phyloP scores from a whole-genome alignment of 2,797 vertebrate genomes.

The Glossophaga mutica region DNA sequence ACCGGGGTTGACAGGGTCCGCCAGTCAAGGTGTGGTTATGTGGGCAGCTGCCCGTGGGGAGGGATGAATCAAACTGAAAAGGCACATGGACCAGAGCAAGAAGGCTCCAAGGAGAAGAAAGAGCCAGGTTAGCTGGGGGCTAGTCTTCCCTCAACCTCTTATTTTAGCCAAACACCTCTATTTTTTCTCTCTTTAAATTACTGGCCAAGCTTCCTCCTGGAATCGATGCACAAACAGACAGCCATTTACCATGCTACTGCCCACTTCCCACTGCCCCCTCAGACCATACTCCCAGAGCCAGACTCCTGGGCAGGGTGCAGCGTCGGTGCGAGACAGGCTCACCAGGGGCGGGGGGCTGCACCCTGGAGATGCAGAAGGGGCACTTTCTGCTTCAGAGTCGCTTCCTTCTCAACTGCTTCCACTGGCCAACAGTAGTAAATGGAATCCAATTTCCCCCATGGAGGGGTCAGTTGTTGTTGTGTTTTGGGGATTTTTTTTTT shows the following conservation, averaged over 20 bases:
- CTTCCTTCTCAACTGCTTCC: slow-evolving; percentile 37
- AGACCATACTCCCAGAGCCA: slow-evolving; percentile 14
- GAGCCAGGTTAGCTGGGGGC: neutral
- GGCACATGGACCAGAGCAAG: neutral
- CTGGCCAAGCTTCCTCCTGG: slow-evolving; percentile 66
- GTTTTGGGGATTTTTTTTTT: neutral
- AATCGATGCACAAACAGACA: slow-evolving; percentile 56
- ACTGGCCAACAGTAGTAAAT: slow-evolving; percentile 58
- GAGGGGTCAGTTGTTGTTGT: slow-evolving; percentile 71
- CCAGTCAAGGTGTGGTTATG: neutral
- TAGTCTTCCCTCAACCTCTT: neutral
- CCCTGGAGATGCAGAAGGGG: neutral
- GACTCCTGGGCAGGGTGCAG: neutral
- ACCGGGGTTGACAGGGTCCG: neutral
- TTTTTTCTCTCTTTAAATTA: slow-evolving; percentile 54
- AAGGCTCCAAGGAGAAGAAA: neutral
- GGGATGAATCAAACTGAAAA: neutral
- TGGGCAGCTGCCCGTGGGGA: neutral
- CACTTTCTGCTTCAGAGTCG: neutral
- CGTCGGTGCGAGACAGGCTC: neutral
- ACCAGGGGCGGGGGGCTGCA: neutral
- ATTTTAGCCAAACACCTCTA: slow-evolving; percentile 59
- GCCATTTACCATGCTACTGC: slow-evolving; percentile 55
- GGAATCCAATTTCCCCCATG: slow-evolving; percentile 70
- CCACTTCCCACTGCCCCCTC: neutral